These are phyloP conservation scores for Hexactinellida sp. DNA, from an alignment of 37 sponge, comb jelly and placozoan species.

Conservation along the genomic window DNA sequence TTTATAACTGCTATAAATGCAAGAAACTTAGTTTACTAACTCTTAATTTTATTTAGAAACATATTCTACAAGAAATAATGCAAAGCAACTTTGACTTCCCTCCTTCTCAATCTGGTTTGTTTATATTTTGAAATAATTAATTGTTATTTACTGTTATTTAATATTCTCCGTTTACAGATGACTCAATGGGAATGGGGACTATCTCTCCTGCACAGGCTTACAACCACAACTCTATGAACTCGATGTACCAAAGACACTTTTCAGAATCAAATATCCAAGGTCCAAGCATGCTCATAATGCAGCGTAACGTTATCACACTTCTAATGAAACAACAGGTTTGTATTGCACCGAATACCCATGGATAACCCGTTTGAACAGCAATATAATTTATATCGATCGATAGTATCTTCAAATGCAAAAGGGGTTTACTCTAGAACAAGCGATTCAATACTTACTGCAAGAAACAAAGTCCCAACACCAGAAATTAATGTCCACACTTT, in stretches of 20 bases:
- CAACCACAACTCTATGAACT: neutral
- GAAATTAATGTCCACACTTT: neutral
- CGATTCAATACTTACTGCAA: neutral
- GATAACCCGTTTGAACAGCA: too few species aligned
- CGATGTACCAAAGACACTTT: neutral
- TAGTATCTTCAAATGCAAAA: slow-evolving; percentile 17
- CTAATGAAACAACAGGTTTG: slow-evolving; percentile 10
- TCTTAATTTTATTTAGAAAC: neutral
- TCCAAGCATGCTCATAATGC: slow-evolving; percentile 1
- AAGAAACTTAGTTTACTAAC: neutral
- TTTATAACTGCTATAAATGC: neutral
- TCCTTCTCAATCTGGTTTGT: neutral
- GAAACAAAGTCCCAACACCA: neutral
- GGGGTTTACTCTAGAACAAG: neutral
- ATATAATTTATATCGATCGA: neutral
- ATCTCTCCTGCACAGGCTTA: neutral
- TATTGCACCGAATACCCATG: neutral
- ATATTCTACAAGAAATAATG: slow-evolving; percentile 10
- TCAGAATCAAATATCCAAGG: neutral
- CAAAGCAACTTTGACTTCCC: slow-evolving; percentile 9
- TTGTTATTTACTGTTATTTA: neutral
- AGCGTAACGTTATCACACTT: neutral
- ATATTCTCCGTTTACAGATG: neutral
- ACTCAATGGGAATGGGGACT: neutral
- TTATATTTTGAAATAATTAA: neutral